A percentile compares a stretch with the other conserved stretches of the same genome.
Conservation (phyloP, 2,888 invertebrate genomes). For the Cinara cedri region DNA sequence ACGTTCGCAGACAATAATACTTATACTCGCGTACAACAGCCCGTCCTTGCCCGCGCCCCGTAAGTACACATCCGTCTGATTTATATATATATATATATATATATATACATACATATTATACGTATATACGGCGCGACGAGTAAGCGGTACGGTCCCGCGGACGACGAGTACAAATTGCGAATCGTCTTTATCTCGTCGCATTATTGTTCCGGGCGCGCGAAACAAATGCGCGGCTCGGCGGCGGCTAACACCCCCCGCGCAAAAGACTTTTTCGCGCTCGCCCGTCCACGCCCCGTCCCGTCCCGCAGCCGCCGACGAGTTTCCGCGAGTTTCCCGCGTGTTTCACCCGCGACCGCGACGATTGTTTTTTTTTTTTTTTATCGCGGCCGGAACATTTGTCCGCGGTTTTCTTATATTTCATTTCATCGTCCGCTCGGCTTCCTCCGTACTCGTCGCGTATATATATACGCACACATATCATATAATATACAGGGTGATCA, state of each 20-base stretch:
- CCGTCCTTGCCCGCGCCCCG: too few species aligned
- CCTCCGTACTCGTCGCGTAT: too few species aligned
- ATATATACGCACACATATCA: too few species aligned
- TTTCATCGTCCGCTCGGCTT: too few species aligned
- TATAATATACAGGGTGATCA: too few species aligned
- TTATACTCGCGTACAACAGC: not conserved
- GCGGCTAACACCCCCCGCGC: slow-evolving; percentile 32
- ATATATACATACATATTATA: slow-evolving; percentile 26
- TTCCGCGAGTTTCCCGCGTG: not conserved
- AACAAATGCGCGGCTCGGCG: slow-evolving; percentile 37
- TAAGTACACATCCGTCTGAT: too few species aligned
- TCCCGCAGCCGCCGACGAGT: not conserved
- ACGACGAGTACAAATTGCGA: slow-evolving; percentile 49
- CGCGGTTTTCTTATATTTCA: too few species aligned
- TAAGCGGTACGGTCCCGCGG: too few species aligned
- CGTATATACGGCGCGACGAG: not conserved
- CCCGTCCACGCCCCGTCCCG: not conserved
- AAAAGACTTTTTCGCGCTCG: slow-evolving; percentile 38
- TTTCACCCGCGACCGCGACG: not conserved
- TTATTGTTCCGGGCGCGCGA: slow-evolving; percentile 40
- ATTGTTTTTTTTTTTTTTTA: not conserved
- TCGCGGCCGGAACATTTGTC: too few species aligned
- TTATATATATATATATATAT: not conserved
- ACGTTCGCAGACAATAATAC: slow-evolving; percentile 16
- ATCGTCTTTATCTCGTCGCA: slow-evolving; percentile 46